Base-by-base conservation (phyloP, 2,888 invertebrate species). In the Agriopis aurantiaria region DNA sequence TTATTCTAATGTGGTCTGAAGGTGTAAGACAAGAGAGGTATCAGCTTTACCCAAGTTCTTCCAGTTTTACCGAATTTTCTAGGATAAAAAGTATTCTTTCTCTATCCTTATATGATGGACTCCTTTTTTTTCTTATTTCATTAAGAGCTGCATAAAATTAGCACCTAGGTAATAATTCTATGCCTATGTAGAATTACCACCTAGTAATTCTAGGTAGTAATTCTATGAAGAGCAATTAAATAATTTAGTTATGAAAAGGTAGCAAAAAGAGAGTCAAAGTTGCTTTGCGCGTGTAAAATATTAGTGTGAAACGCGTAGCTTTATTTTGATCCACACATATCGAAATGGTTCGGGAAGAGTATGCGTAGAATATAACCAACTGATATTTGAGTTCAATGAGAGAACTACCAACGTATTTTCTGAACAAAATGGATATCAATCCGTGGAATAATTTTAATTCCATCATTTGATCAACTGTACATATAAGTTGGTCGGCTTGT, bases 271-370 rank as follows among this genome's bases (percentile, higher is more conserved):
- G 33, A 33, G 33, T 33, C 33, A 33, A 33, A 5, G 14, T 45
- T 12, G 4, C 8, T 58, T 23, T 46, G 33, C 7, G 10, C 45
- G 12, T 33, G 17, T 3, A 23, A 0, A 45, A 33, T 45, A 58
- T 46, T 5, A 46, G 14, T 46, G 14, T 43, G 7, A 45, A 33
- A 45, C 33, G 23, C 6, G 33, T 52, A 49, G n/a, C 14, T 59
- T 59, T 66, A 48, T 55, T 55, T 45, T 60, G 52, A 61, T 45
- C 49, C 53, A 52, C 46, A 56, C 12, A 43, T 52, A 63, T 64
- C 43, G 4, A 56, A 14, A 40, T 63, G 12, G 41, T 48, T 52
- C 11, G 33, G 41, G 59, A 60, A 69, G 69, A 51, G 52, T 57
- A 58, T 58, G 40, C 46, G 10, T 46, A 48, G 12, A n/a, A 12